phyloP scores from a whole-genome alignment of 2,113 vertebrate species.

The Macaca mulatta region DNA sequence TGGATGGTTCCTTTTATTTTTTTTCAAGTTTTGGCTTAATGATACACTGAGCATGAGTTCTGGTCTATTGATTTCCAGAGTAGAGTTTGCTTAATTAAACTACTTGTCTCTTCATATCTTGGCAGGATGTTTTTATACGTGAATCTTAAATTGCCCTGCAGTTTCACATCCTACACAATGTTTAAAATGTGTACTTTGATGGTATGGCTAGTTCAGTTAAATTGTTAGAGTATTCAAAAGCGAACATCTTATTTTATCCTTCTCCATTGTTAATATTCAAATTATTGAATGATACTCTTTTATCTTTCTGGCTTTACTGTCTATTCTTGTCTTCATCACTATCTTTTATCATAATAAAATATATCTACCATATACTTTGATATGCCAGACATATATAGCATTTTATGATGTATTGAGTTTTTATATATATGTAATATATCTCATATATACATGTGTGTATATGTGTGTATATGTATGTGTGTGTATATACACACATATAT shows the following conservation, averaged over 20 bases:
- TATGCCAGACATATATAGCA: neutral
- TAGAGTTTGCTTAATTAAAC: slow-evolving; percentile 69
- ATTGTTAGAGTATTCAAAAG: neutral
- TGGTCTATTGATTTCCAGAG: slow-evolving; percentile 48
- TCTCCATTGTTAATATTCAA: neutral
- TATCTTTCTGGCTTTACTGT: neutral
- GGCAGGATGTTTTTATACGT: neutral
- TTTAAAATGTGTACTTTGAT: neutral
- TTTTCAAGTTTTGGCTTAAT: slow-evolving; percentile 43
- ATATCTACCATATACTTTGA: neutral
- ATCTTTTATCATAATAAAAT: neutral
- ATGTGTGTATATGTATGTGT: neutral
- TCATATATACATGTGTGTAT: neutral
- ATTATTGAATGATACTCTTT: neutral
- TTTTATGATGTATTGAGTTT: neutral
- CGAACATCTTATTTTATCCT: neutral
- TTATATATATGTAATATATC: neutral
- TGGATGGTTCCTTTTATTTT: slow-evolving; percentile 48
- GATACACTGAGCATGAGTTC: slow-evolving; percentile 35
- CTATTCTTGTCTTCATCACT: neutral
- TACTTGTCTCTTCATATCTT: slow-evolving; percentile 44
- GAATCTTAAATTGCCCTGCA: neutral
- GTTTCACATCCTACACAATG: neutral
- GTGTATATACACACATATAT: neutral
- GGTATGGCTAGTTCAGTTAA: neutral